Evolutionary conservation across 2,797 vertebrate genomes (phyloP).

Genomic region (Eidolon dupreanum): DNA sequence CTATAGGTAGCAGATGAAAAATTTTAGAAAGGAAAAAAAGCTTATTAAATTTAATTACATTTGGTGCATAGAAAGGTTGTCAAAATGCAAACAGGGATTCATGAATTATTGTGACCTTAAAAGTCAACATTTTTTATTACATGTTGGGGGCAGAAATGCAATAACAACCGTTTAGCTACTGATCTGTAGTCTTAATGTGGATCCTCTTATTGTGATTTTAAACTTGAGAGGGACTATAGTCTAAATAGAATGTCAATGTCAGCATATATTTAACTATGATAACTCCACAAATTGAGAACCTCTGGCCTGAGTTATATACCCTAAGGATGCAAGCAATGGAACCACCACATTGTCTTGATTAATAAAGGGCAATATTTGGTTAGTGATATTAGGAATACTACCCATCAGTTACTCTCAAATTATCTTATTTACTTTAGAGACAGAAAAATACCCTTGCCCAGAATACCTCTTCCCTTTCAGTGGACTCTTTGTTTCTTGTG

Average conservation of each 20-base stretch:
- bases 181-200: not conserved
- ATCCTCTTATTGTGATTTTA: not conserved
- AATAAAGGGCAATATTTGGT: not conserved
- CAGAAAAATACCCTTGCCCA: not conserved
- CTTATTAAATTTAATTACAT: not conserved
- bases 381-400: not conserved
- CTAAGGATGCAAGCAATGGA: not conserved
- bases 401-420: not conserved
- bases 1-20: not conserved
- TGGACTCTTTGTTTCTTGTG: not conserved
- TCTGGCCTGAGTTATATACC: not conserved
- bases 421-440: not conserved
- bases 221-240: not conserved
- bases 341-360: not conserved
- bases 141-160: not conserved
- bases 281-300: not conserved
- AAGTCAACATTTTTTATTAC: constrained; percentile 24
- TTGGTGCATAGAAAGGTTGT: not conserved
- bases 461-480: not conserved
- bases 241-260: not conserved
- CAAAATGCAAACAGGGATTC: constrained; percentile 30
- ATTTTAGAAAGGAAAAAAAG: not conserved
- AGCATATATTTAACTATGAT: not conserved
- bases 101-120: not conserved
- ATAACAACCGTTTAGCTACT: not conserved